phyloP scores from a whole-genome alignment of 1,140 invertebrate species.

The Teleopsis dalmanni region DNA sequence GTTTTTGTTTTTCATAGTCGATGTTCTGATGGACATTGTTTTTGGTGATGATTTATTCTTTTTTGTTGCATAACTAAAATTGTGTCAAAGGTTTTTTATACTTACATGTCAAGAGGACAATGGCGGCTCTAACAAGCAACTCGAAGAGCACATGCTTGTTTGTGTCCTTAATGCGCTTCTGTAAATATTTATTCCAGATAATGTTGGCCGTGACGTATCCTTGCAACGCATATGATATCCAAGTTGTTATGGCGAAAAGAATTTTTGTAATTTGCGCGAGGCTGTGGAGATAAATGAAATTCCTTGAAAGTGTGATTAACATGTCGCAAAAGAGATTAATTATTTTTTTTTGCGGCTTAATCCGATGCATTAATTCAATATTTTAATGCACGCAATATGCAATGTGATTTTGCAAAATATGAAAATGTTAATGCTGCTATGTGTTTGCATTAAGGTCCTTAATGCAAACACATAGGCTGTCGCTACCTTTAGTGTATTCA shows the following conservation, averaged over 20 bases:
- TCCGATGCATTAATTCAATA: too few relatives aligned
- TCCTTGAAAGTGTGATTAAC: not conserved
- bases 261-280: conserved; percentile 71
- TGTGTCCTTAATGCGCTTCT: conserved; percentile 48
- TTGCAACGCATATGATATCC: conserved; percentile 87
- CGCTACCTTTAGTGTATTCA: too few relatives aligned
- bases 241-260: conserved; percentile 80
- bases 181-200: conserved; percentile 69
- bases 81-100: conserved; percentile 7
- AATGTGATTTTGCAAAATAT: too few relatives aligned
- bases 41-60: not conserved
- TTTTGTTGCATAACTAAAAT: not conserved
- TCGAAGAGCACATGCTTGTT: conserved; percentile 51
- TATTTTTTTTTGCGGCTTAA: not conserved
- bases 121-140: conserved; percentile 52
- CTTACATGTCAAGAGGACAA: conserved; percentile 68
- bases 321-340: not conserved
- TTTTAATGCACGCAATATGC: too few relatives aligned
- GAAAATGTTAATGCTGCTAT: too few relatives aligned
- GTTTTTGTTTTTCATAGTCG: not conserved
- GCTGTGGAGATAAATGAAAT: conserved; percentile 48
- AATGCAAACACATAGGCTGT: too few relatives aligned
- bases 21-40: not conserved
- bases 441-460: too few relatives aligned
- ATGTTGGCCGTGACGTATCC: conserved; percentile 90